Evolutionary conservation across 2,888 invertebrate species (phyloP), one percentile per base, ranked within the genome.

Genomic region (Muscina levida): DNA sequence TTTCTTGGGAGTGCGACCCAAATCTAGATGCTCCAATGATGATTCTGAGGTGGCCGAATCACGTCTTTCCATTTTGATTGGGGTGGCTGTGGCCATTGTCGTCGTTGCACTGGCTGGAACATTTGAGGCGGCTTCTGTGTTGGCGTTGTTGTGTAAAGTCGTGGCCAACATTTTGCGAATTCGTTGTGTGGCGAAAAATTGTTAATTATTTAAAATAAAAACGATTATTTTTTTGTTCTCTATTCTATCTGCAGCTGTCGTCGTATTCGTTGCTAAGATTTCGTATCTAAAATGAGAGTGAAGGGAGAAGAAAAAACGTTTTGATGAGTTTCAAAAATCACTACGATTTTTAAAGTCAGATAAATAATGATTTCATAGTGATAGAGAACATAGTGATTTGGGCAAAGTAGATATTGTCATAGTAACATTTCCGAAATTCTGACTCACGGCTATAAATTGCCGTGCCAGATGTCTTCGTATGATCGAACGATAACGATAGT

Each of bases 41-140:
- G 91, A 91, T 75, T 90, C 90, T 1, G 91, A 91, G 26, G 91
- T 89, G 59, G 87, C 87, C 11, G 91, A 90, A 72, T 86, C 87
- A 6, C 90, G 87, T 26, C 90, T 88, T 62, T 91, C 91, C 87
- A 88, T 86, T 62, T 87, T 87, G n/a, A 82, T 82, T 8, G 83
- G 74, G 8, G 66, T 77, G 31, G 71, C 13, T 17, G 15, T 22
- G 22, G 62, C 42, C 1, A 10, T 24, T 5, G 8, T 8, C 3
- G 31, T 8, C 3, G 3, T 31, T 39, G 48, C 24, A 24, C 11
- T 73, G 37, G 15, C 56, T 8, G 44, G 1, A 26, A 17, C 46
- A n/a, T n/a, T n/a, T n/a, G n/a, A n/a, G 51, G 59, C 56, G 10
- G 79, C 24, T 72, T 53, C 79, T 0, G 75, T 66, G 11, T 48